These are phyloP conservation scores for Mormyrus hasselquistii DNA, from an alignment of 2,797 vertebrate genomes.

Conservation along the genomic window DNA sequence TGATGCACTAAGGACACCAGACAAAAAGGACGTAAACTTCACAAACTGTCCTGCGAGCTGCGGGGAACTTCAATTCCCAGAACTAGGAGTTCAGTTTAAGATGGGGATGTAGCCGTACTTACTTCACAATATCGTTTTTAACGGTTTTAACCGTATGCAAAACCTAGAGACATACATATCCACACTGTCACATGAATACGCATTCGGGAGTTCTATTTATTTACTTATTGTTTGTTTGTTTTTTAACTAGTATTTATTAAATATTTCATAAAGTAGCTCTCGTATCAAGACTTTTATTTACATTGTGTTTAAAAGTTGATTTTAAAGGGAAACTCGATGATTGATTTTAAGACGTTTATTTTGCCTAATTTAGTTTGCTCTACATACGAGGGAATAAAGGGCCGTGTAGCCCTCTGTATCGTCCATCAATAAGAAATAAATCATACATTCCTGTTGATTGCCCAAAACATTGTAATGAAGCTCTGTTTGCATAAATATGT, in stretches of 20 bases:
- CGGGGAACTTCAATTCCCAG: constrained; percentile 41
- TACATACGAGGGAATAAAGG: constrained; percentile 32
- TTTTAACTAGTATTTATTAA: constrained; percentile 40
- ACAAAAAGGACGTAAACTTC: constrained; percentile 37
- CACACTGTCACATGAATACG: constrained; percentile 40
- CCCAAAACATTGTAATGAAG: neutral
- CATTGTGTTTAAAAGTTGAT: neutral
- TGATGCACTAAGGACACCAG: constrained; percentile 62
- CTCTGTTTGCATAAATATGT: constrained; percentile 51
- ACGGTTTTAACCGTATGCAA: constrained; percentile 67
- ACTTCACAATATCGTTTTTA: constrained; percentile 67
- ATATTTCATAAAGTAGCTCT: constrained; percentile 34
- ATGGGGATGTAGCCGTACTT: constrained; percentile 63
- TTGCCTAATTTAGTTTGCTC: neutral
- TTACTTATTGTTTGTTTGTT: constrained; percentile 55
- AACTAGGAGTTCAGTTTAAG: constrained; percentile 38
- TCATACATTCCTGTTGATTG: neutral
- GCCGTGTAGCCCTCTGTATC: constrained; percentile 27
- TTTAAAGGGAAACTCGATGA: neutral
- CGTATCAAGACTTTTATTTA: constrained; percentile 22
- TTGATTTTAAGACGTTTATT: neutral
- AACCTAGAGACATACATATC: constrained; percentile 51
- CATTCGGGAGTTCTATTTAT: constrained; percentile 56
- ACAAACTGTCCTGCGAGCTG: constrained; percentile 40
- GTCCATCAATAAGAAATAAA: neutral